These are phyloP conservation scores for Galeopterus variegatus DNA, from an alignment of 2,113 vertebrate genomes.

Conservation along the genomic window DNA sequence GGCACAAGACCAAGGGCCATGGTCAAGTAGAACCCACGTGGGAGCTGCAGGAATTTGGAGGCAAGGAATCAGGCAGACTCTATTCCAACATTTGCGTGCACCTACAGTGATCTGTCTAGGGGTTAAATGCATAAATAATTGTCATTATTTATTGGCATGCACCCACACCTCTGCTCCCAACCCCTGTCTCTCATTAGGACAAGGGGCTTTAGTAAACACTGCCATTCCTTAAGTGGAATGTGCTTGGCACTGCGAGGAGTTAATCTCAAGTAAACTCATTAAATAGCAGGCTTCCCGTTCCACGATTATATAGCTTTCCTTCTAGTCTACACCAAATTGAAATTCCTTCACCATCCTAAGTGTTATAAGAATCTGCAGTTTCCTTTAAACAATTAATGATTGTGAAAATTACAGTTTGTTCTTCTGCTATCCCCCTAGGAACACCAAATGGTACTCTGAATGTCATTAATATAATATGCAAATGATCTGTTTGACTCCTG, in stretches of 20 bases:
- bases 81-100: no score
- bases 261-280: background rate
- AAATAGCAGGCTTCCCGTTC: background rate
- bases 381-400: constrained; percentile 76
- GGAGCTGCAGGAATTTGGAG: background rate
- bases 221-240: background rate
- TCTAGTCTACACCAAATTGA: background rate
- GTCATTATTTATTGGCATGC: background rate
- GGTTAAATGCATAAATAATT: background rate
- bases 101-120: fast-evolving
- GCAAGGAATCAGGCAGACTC: fast-evolving
- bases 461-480: constrained; percentile 86
- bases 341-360: background rate
- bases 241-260: background rate
- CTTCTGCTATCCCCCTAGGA: constrained; percentile 77
- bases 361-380: constrained; percentile 49
- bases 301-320: background rate
- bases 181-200: no score
- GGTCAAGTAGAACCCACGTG: background rate
- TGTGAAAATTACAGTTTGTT: constrained; percentile 70
- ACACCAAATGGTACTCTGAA: constrained; percentile 81
- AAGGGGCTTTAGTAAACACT: background rate
- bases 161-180: background rate
- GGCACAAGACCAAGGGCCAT: background rate
- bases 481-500: constrained; percentile 79